Base-by-base conservation (phyloP, 2,113 vertebrate genomes). In the Urocynchramus pylzowi region DNA sequence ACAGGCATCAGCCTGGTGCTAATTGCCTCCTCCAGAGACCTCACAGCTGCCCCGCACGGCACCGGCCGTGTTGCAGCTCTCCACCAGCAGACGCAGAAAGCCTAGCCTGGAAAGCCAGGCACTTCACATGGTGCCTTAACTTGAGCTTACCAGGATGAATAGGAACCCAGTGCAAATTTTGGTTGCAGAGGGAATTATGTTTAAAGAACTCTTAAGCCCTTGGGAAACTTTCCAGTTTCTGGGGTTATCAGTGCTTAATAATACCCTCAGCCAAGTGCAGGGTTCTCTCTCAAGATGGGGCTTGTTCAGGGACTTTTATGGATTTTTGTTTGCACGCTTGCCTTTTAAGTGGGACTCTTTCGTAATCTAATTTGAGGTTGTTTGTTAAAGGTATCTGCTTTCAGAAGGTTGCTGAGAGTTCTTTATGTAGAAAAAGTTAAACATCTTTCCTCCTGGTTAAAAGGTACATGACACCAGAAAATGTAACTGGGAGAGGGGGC, bases 21-120 rank as follows among this genome's bases (percentile, higher is more conserved):
- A 5, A 19, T 17, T 39, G 54, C 28, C 69, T 86, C 42, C 50
- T 73, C 19, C 27, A 13, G 44, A 69, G 53, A 44, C 35, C 74
- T 88, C 1, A 8, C 39, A 33, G 47, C 56, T 68, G 21, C 28
- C 67, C 65, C 0, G 0, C 47, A 12, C 0, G 7, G 11, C 3
- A 1, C 37, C 0, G 0, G 33, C 54, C 5, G 0, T 3, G 9
- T 9, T 35, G 42, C 60, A 86, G 33, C 31, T 68, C 45, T 73
- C 33, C 44, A 9, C 5, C 39, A 17, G 35, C 28, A 75, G 17
- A 23, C 0, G 0, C 0, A 18, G 67, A 45, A 81, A 67, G 41
- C 2, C 30, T 9, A 13, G 35, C 28, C 50, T 65, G 50, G 30
- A 77, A 57, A 53, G 10, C 14, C 63, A 39, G 35, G 27, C 30